Conservation (phyloP, 1,140 invertebrate genomes). For the Cydia strobilella region DNA sequence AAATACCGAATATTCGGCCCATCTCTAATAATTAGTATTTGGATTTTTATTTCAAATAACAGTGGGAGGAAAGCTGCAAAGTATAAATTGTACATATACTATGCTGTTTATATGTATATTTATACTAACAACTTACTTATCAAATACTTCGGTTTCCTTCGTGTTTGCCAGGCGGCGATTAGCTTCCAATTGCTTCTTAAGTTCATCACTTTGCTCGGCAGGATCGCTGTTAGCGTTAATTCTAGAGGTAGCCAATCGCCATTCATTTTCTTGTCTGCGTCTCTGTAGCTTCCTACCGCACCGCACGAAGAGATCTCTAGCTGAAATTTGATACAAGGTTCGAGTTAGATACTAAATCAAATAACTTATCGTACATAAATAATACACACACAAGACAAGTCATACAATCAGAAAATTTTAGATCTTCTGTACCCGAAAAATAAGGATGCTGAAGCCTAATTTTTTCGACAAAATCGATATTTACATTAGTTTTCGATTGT, state of each 20-base stretch:
- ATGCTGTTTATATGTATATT: neutral
- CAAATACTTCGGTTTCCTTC: constrained; percentile 63
- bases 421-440: too few species aligned
- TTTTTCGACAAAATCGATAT: too few species aligned
- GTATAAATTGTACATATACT: neutral
- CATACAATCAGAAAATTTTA: too few species aligned
- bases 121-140: constrained; percentile 44
- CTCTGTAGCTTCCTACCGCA: constrained; percentile 76
- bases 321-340: constrained; percentile 46
- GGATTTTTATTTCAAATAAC: too few species aligned
- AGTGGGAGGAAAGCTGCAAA: too few species aligned
- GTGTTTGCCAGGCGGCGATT: constrained; percentile 56
- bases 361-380: neutral
- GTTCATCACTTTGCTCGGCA: constrained; percentile 52
- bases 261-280: constrained; percentile 74
- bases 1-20: too few species aligned
- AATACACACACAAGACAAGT: too few species aligned
- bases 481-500: too few species aligned
- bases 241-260: constrained; percentile 64
- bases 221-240: constrained; percentile 57
- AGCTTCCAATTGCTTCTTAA: constrained; percentile 57
- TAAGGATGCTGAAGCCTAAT: too few species aligned
- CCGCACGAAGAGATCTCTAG: constrained; percentile 66
- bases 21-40: too few species aligned
- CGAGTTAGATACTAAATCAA: neutral